phyloP scores from a whole-genome alignment of 2,888 invertebrate species.

The Coelopa pilipes region DNA sequence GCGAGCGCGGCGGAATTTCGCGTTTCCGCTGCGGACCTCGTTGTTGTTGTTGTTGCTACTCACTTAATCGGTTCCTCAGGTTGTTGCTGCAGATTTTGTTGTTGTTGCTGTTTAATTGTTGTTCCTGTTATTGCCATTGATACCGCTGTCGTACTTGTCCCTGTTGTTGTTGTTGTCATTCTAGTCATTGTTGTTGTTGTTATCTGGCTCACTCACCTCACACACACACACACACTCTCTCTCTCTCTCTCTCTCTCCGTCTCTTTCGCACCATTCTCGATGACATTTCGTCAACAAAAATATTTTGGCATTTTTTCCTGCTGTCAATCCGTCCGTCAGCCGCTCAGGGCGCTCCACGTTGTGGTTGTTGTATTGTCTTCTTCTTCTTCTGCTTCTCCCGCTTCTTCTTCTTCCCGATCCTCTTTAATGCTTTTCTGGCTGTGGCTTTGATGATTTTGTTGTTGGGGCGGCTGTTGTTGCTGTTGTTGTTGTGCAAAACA shows the following conservation, averaged over 20 bases:
- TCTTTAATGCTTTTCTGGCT: background rate
- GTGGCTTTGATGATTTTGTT: background rate
- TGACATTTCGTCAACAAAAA: background rate
- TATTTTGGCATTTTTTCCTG: background rate
- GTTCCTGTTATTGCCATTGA: background rate
- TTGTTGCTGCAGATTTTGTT: no score
- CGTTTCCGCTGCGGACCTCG: no score
- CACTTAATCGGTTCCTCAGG: no score
- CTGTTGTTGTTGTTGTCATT: background rate
- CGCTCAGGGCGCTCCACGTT: background rate
- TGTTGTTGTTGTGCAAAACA: background rate
- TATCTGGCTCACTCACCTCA: background rate
- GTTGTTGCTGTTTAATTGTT: background rate
- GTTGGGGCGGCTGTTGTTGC: background rate
- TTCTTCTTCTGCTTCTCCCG: no score
- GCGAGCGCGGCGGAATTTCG: no score
- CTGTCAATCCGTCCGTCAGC: background rate
- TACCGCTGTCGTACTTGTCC: background rate
- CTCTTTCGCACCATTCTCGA: background rate
- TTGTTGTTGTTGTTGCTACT: no score
- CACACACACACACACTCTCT: no score
- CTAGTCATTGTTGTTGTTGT: conserved; percentile 14
- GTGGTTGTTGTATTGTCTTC: background rate
- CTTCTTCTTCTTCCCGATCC: background rate
- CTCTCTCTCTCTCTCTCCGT: no score